These are phyloP conservation scores for Chromoteleia sp. DNA, from an alignment of 2,888 invertebrate genomes.

Conservation along the genomic window DNA sequence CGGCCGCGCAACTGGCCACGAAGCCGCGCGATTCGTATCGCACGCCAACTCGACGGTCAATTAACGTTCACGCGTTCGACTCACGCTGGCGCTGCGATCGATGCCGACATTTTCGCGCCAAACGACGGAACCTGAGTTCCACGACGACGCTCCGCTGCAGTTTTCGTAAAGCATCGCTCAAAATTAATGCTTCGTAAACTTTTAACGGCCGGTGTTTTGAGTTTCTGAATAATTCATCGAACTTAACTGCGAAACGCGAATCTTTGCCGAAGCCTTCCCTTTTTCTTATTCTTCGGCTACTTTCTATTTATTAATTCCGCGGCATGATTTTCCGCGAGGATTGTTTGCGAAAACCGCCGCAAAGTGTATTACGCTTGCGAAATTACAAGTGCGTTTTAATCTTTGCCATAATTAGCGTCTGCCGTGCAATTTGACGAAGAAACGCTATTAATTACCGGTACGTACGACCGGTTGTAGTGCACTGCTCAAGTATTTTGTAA, in stretches of 20 bases:
- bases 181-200: conserved; percentile 30
- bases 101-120: too few species aligned
- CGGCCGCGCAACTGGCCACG: background rate
- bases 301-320: conserved; percentile 36
- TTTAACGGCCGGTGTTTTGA: conserved; percentile 18
- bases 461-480: background rate
- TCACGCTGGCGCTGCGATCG: too few species aligned
- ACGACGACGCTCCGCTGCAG: too few species aligned
- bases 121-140: too few species aligned
- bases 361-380: conserved; percentile 17
- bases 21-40: background rate
- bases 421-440: conserved; percentile 14
- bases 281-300: conserved; percentile 19
- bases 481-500: conserved; percentile 19
- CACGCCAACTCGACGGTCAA: background rate
- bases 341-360: conserved; percentile 7
- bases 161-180: conserved; percentile 8
- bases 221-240: conserved; percentile 36
- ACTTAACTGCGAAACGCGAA: conserved; percentile 18
- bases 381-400: conserved; percentile 1
- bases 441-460: conserved; percentile 22
- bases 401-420: conserved; percentile 6
- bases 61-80: too few species aligned
- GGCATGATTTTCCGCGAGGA: conserved; percentile 8
- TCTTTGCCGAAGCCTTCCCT: background rate